These are phyloP conservation scores for Pangasius sanitwongsei DNA, from an alignment of 2,797 vertebrate species.

Conservation along the genomic window DNA sequence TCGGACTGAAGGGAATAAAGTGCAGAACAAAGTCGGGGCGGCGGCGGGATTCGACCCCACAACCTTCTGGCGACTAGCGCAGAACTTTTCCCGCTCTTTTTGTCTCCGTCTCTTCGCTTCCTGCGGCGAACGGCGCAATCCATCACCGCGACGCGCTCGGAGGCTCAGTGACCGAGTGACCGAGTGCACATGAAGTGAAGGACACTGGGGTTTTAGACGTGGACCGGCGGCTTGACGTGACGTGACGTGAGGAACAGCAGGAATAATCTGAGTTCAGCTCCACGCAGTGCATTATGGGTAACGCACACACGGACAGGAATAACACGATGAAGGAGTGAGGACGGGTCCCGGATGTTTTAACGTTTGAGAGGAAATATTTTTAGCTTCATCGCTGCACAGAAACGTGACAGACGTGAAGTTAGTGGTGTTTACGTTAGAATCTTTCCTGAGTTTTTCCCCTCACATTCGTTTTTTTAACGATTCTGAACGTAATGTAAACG, in stretches of 20 bases:
- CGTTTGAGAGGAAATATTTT: too few species aligned
- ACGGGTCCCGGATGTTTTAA: too few species aligned
- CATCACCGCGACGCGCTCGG: slow-evolving; percentile 36
- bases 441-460: too few species aligned
- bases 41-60: neutral
- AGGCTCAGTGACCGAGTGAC: neutral
- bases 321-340: neutral
- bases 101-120: neutral
- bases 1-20: neutral
- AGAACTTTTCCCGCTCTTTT: neutral
- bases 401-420: too few species aligned
- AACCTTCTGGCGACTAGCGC: neutral
- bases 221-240: neutral
- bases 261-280: neutral
- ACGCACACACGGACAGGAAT: neutral
- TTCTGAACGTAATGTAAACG: neutral
- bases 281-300: neutral
- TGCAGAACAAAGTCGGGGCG: neutral
- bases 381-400: too few species aligned
- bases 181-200: neutral
- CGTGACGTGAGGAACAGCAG: neutral
- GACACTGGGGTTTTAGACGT: neutral
- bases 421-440: too few species aligned
- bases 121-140: slow-evolving; percentile 33
- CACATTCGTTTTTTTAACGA: too few species aligned